These are phyloP conservation scores for Carassius gibelio DNA, from an alignment of 2,113 vertebrate species.

Conservation along the genomic window DNA sequence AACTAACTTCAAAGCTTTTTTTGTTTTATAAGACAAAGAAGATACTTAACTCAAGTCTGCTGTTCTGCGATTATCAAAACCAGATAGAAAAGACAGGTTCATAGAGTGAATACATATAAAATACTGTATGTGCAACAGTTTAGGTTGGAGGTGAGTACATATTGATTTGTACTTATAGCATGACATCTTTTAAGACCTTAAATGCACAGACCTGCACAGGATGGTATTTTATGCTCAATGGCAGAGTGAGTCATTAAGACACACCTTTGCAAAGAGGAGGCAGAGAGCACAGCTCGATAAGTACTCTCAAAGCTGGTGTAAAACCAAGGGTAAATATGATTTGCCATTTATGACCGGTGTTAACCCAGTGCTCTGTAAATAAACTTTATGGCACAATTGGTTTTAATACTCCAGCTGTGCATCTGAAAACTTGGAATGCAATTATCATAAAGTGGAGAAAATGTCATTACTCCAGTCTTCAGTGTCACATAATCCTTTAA, in stretches of 20 bases:
- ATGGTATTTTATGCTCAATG: constrained; percentile 54
- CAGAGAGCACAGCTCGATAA: constrained; percentile 43
- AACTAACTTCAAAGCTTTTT: not conserved
- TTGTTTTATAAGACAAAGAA: not conserved
- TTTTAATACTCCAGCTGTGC: constrained; percentile 50
- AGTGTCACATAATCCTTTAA: too few species aligned
- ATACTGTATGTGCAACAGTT: not conserved
- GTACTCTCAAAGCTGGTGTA: constrained; percentile 53
- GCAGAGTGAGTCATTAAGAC: constrained; percentile 53
- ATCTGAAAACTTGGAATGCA: constrained; percentile 38
- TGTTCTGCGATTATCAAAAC: too few species aligned
- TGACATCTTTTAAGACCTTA: constrained; percentile 45
- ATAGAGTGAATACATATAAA: not conserved
- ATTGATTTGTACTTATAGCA: constrained; percentile 38
- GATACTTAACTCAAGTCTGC: not conserved
- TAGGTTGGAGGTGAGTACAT: constrained; percentile 8
- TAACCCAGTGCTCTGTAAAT: constrained; percentile 63
- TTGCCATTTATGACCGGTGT: constrained; percentile 56
- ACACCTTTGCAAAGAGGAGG: constrained; percentile 26
- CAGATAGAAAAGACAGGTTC: too few species aligned
- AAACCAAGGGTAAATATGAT: constrained; percentile 62
- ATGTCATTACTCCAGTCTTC: too few species aligned
- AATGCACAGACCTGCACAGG: constrained; percentile 48
- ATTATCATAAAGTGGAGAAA: not conserved
- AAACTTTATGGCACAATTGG: constrained; percentile 54